Conservation (phyloP, 2,888 invertebrate genomes). For the Agonopterix alstromeriana region DNA sequence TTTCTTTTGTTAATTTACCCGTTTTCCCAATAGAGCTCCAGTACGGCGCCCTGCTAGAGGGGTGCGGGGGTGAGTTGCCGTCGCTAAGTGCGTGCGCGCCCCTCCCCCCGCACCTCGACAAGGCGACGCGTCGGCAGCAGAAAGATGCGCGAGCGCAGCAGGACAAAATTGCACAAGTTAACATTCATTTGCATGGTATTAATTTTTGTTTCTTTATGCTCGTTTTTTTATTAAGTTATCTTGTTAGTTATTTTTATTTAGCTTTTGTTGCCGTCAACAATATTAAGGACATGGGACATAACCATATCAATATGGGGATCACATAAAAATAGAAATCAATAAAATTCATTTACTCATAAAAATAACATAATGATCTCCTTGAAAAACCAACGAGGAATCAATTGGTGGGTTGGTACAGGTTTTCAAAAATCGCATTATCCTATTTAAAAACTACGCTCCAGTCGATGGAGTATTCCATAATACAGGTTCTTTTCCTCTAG, state of each 20-base stretch:
- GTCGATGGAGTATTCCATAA: too few species aligned
- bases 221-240: constrained; percentile 3
- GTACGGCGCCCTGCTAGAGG: constrained; percentile 71
- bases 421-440: too few species aligned
- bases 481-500: too few species aligned
- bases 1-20: constrained; percentile 23
- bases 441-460: too few species aligned
- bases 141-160: constrained; percentile 83
- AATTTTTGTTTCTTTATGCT: constrained; percentile 29
- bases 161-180: constrained; percentile 86
- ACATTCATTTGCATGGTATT: constrained; percentile 91
- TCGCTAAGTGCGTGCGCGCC: constrained; percentile 67
- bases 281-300: too few species aligned
- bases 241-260: neutral
- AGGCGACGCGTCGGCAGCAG: constrained; percentile 72
- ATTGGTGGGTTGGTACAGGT: too few species aligned
- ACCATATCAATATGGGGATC: too few species aligned
- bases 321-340: too few species aligned
- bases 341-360: too few species aligned
- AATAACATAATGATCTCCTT: too few species aligned
- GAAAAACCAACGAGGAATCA: too few species aligned
- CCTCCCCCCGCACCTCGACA: constrained; percentile 76
- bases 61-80: constrained; percentile 75
- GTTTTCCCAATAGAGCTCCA: constrained; percentile 69
- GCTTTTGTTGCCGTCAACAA: neutral